Evolutionary conservation across 2,888 invertebrate genomes (phyloP), one percentile per base, ranked within the genome.

Genomic region (Dione vanillae): DNA sequence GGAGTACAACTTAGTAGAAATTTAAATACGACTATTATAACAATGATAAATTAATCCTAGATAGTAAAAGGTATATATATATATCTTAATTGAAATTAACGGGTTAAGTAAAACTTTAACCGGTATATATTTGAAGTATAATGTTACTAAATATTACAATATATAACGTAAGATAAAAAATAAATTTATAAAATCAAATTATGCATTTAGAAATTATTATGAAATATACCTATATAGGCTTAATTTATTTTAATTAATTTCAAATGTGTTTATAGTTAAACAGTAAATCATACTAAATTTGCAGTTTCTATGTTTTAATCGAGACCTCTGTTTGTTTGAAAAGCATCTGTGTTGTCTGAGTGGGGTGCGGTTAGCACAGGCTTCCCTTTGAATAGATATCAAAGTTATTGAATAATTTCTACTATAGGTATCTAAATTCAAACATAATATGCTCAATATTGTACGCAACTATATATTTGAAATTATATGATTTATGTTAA

Each of bases 261-360:
- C 20, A 59, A 67, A 52, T 41, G n/a, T 47, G 64, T 65, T 67
- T 54, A 54, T 69, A 66, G 52, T 69, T 20, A 62, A 52, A 67
- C 67, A 27, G 47, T 62, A 65, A 69, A 41, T 71, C 20, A 65
- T 64, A 47, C 52, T 12, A 65, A 71, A 47, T 69, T 73, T 49
- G 56, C 59, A 64, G 67, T 69, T 71, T 67, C 52, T 19, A 52
- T 67, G 59, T 59, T 58, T 59, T 58, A 64, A 59, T 67, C 68
- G 64, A 69, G 58, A 58, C 49, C 47, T 43, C 49, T 54, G 64
- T 69, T 74, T 69, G 71, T 67, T 69, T 69, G 67, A 59, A 52
- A 54, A 70, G 69, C 71, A 74, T 62, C 69, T 74, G 64, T 67
- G 67, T 74, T 59, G 67, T 71, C 69, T 61, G 64, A 51, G 35